Conservation (phyloP, 2,113 vertebrate genomes). For the rat (Rattus norvegicus) region DNA sequence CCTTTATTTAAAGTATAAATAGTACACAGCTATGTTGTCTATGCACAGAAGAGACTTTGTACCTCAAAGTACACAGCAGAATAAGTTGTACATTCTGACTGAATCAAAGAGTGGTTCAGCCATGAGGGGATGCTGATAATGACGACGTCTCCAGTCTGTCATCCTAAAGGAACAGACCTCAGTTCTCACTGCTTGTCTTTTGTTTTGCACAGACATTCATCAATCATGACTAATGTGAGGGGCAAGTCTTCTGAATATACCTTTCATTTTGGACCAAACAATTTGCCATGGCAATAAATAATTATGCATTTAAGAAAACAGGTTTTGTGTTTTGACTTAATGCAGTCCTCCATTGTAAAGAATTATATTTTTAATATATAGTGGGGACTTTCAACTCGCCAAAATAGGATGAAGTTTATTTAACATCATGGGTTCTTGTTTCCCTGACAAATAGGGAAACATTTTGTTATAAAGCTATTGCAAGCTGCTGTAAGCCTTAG, state of each 20-base stretch:
- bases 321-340: conserved; percentile 66
- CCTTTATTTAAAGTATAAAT: conserved; percentile 61
- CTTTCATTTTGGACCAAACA: conserved; percentile 71
- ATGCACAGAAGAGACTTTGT: conserved; percentile 78
- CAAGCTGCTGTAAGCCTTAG: conserved; percentile 43
- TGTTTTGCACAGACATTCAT: conserved; percentile 76
- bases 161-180: conserved; percentile 66
- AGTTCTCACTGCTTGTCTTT: conserved; percentile 73
- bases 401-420: conserved; percentile 58
- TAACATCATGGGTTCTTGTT: conserved; percentile 51
- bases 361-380: conserved; percentile 28
- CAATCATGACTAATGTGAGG: conserved; percentile 57
- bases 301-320: conserved; percentile 70
- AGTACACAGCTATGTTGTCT: conserved; percentile 69
- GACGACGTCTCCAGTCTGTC: conserved; percentile 66
- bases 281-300: conserved; percentile 81
- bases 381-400: conserved; percentile 31
- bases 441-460: conserved; percentile 54
- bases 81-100: conserved; percentile 69
- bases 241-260: conserved; percentile 66
- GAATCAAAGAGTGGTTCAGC: conserved; percentile 69
- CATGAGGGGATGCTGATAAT: conserved; percentile 59
- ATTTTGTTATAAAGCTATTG: conserved; percentile 36
- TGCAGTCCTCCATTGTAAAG: conserved; percentile 57
- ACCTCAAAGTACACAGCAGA: conserved; percentile 69